A percentile compares a stretch with the other conserved stretches of the same genome.
Conservation (phyloP, 2,113 vertebrate species). For the Ariopsis seemanni region DNA sequence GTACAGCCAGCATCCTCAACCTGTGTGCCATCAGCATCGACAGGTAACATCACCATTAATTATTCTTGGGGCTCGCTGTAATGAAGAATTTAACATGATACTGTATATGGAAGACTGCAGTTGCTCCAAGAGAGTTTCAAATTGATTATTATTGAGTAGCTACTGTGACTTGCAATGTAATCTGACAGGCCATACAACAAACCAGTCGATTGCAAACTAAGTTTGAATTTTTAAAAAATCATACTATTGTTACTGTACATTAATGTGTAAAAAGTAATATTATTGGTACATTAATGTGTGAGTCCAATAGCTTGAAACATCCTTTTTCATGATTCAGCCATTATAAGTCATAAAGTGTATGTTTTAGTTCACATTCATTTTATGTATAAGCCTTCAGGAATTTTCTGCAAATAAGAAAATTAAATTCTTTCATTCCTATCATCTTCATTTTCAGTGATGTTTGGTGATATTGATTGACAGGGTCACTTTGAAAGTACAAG, state of each 20-base stretch:
- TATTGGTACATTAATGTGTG: neutral
- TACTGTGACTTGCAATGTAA: neutral
- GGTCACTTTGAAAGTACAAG: neutral
- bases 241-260: too few relatives aligned
- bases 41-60: slow-evolving; percentile 74
- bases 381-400: too few relatives aligned
- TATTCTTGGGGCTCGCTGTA: neutral
- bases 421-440: neutral
- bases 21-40: slow-evolving; percentile 97
- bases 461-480: neutral
- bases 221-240: neutral
- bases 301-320: neutral
- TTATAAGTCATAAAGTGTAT: neutral
- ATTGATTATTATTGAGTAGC: neutral
- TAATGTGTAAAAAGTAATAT: neutral
- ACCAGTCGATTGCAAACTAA: neutral
- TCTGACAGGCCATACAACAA: neutral
- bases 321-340: neutral
- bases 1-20: slow-evolving; percentile 96
- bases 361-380: neutral
- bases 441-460: neutral
- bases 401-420: too few relatives aligned
- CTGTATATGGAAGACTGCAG: neutral
- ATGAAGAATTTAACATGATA: neutral
- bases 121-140: neutral